Base-by-base conservation (phyloP, 2,113 vertebrate genomes). In the Vulpes vulpes region DNA sequence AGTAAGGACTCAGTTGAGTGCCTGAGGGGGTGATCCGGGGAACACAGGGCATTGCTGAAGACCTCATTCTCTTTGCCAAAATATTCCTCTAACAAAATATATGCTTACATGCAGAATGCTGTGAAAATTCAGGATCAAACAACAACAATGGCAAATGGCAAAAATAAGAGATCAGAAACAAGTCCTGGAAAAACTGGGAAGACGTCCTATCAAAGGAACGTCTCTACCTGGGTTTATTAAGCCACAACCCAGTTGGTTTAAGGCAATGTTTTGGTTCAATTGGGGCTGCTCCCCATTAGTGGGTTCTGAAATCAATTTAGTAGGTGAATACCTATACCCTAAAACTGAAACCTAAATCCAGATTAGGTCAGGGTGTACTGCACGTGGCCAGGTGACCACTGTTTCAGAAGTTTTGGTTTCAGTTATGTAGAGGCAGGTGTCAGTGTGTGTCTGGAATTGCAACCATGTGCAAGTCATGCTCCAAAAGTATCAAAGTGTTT, bases 221-320 rank as follows among this genome's bases (percentile, higher is more conserved):
- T 23, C 22, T 23, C 19, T 17, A 16, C 32, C 35, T 35, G 38
- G 6, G 25, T 17, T 95, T 64, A 57, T 38, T 16, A 69, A 69
- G 38, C 67, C 35, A n/a, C 69, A 30, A 17, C 19, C 76, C 53
- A 91, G 20, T n/a, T 73, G 62, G 71, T 91, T n/a, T 59, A 84
- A 93, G 65, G 51, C 25, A 67, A 17, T 30, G 38, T 91, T 94
- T 94, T 89, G 51, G 51, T 91, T 86, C 62, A 35, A 65, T 11
- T 55, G 12, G 67, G 57, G n/a, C 15, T 74, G 82, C 49, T 74
- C 49, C 51, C 49, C 67, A 64, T 65, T 83, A 59, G 51, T 53
- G 30, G 91, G 81, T 81, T 81, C 76, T n/a, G 35, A 97, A 82
- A 96, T 83, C 87, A 88, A 80, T 90, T 81, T 53, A 80, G 86